Conservation (phyloP, 2,888 invertebrate species). For the Eupithecia subumbrata region DNA sequence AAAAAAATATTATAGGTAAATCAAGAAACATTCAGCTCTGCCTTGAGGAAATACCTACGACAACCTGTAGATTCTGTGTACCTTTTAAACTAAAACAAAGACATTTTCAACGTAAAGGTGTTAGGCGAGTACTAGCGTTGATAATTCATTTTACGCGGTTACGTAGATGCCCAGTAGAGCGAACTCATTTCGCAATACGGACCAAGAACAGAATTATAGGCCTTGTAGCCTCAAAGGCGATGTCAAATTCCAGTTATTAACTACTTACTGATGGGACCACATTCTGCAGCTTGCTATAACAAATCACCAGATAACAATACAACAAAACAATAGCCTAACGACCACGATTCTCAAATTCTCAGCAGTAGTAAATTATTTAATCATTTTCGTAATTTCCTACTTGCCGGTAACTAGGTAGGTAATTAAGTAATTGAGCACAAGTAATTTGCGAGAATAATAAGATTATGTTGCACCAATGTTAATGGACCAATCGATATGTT, state of each 20-base stretch:
- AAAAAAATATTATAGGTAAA: not conserved
- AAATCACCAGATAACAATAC: constrained; percentile 45
- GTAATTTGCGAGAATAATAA: not conserved
- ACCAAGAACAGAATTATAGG: constrained; percentile 49
- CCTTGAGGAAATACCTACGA: not conserved
- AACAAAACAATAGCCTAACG: constrained; percentile 47
- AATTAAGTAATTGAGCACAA: constrained; percentile 5
- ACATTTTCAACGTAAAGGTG: not conserved
- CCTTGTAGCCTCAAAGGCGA: constrained; percentile 20
- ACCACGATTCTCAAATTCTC: constrained; percentile 55
- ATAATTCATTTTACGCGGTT: constrained; percentile 65
- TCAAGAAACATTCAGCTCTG: not conserved
- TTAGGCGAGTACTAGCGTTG: constrained; percentile 45
- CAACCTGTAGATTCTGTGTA: not conserved
- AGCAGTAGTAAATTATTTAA: not conserved
- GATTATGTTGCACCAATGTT: constrained; percentile 21
- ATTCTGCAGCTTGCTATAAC: constrained; percentile 42
- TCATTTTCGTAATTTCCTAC: constrained; percentile 2
- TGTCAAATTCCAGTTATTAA: constrained; percentile 10
- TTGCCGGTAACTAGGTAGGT: not conserved
- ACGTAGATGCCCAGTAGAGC: constrained; percentile 72
- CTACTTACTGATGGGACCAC: constrained; percentile 21
- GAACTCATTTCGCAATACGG: constrained; percentile 68
- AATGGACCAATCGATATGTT: constrained; percentile 28
- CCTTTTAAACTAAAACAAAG: not conserved